Percentiles rank a stretch among this genome's conserved stretches.
Evolutionary conservation across 2,888 invertebrate species (phyloP).

Genomic region (Drosophila eohydei): DNA sequence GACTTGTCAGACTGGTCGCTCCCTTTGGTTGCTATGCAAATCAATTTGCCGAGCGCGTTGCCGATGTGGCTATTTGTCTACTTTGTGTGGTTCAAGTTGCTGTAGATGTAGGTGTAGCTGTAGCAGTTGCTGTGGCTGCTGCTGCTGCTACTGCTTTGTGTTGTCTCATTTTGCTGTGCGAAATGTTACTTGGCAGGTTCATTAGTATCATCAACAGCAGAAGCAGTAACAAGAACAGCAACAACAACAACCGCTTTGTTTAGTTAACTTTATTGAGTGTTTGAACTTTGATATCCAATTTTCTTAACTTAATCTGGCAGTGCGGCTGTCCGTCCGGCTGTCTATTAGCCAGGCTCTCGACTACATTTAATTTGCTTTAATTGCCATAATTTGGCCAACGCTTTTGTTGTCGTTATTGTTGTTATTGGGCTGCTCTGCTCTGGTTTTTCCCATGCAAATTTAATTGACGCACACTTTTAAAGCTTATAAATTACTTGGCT

Average conservation of each 20-base stretch:
- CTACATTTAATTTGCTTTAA: slow-evolving; percentile 71
- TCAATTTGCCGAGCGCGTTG: slow-evolving; percentile 59
- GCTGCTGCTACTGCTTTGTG: slow-evolving; percentile 19
- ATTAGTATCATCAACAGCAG: slow-evolving; percentile 62
- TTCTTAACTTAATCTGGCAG: slow-evolving; percentile 39
- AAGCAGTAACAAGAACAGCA: slow-evolving; percentile 20
- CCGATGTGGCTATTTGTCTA: slow-evolving; percentile 56
- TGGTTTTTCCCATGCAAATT: slow-evolving; percentile 65
- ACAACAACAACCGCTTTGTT: slow-evolving; percentile 46
- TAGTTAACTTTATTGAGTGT: slow-evolving; percentile 73
- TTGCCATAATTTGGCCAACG: slow-evolving; percentile 68
- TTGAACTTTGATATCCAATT: slow-evolving; percentile 76
- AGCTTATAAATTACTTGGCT: slow-evolving; percentile 58
- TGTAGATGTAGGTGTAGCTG: slow-evolving; percentile 13
- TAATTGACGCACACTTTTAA: slow-evolving; percentile 64
- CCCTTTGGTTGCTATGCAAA: slow-evolving; percentile 73
- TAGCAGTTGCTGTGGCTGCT: not conserved
- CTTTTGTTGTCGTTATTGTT: slow-evolving; percentile 39
- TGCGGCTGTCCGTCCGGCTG: slow-evolving; percentile 2
- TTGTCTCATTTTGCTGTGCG: slow-evolving; percentile 17
- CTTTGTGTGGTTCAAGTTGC: slow-evolving; percentile 33
- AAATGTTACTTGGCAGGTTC: slow-evolving; percentile 56
- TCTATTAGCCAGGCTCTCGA: slow-evolving; percentile 10
- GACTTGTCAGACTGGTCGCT: slow-evolving; percentile 13
- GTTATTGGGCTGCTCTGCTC: slow-evolving; percentile 35